Base-by-base conservation (phyloP, 2,797 vertebrate genomes). In the Eupleurogrammus muticus region DNA sequence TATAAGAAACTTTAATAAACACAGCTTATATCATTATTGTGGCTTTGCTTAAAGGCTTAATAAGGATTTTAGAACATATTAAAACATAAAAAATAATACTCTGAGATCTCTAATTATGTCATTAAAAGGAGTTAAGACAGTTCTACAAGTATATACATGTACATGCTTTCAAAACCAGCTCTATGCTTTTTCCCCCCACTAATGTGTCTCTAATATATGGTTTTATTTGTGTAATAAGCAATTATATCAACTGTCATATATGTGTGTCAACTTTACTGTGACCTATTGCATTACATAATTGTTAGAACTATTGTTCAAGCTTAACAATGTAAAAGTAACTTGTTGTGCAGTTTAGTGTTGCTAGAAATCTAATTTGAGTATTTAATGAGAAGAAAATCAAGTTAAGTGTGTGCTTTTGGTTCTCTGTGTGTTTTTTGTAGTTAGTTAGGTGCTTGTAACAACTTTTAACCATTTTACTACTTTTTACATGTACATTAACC, bases 61-160 rank as follows among this genome's bases (percentile, higher is more conserved):
- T 16, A 20, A 28, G 1, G 8, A 38, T 28, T 19, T 72, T 54
- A 23, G 1, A 6, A n/a, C 48, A 19, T 40, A 42, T 58, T 35
- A 17, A 44, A 5, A 48, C 9, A 32, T 1, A 19, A 13, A 12
- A 40, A 36, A 4, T 47, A 19, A 16, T 11, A 49, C 2, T 46
- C n/a, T 44, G 2, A 51, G 1, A 38, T 32, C 53, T 12, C 70
- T 17, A 8, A 48, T 51, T 49, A 67, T 42, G 13, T 32, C 46
- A 5, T 20, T 52, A 24, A 48, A 51, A 17, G 21, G 12, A 53
- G 70, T 68, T 21, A 36, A 36, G 7, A 54, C 28, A 36, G 36
- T 47, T 47, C 49, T 47, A 24, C 19, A 61, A 20, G 16, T 16
- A 21, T 16, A 53, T 19, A 2, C 3, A 35, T 2, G 6, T 47